Conservation (phyloP, 2,797 vertebrate genomes). For the Sternotherus odoratus region DNA sequence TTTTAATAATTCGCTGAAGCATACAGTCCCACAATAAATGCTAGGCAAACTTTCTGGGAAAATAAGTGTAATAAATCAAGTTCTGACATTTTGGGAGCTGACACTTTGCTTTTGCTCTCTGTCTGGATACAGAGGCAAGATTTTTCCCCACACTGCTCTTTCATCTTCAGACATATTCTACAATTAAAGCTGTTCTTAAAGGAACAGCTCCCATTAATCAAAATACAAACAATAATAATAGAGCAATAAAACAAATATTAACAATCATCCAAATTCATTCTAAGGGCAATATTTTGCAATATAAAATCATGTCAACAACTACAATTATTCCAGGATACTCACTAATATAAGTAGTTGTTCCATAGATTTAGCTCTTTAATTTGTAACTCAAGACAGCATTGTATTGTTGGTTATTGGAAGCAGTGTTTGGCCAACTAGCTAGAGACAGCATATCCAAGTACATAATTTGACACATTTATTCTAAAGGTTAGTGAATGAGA, state of each 20-base stretch:
- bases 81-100: conserved; percentile 54
- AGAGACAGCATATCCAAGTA: background rate
- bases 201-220: background rate
- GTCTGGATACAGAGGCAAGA: conserved; percentile 29
- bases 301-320: background rate
- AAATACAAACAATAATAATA: background rate
- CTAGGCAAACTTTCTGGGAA: conserved; percentile 42
- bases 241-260: background rate
- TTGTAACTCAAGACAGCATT: background rate
- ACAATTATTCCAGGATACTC: background rate
- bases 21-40: conserved; percentile 34
- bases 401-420: background rate
- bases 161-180: background rate
- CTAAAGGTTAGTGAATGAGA: background rate
- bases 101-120: conserved; percentile 26
- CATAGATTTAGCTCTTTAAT: background rate
- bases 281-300: background rate
- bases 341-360: background rate
- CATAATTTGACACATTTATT: background rate
- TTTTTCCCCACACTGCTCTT: background rate
- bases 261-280: background rate
- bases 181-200: background rate
- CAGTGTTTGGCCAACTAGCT: fast-evolving
- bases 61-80: conserved; percentile 52
- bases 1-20: background rate